These are phyloP conservation scores for Urechis unicinctus DNA, from an alignment of 2,888 invertebrate genomes.

Conservation along the genomic window DNA sequence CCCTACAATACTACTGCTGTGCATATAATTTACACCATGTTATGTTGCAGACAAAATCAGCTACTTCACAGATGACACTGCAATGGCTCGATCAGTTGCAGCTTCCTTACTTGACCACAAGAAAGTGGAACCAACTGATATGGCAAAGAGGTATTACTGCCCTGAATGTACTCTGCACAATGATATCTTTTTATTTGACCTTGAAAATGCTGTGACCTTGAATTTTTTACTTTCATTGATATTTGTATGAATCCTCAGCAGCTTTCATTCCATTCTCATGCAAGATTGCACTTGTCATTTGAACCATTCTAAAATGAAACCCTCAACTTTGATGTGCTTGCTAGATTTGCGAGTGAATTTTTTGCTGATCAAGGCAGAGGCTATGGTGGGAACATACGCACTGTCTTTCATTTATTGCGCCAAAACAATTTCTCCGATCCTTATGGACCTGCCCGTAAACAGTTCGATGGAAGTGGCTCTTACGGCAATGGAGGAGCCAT, in stretches of 20 bases:
- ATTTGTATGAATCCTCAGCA: too few relatives aligned
- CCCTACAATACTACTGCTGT: too few relatives aligned
- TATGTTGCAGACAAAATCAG: too few relatives aligned
- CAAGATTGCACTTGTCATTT: too few relatives aligned
- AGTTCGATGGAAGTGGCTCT: conserved; percentile 65
- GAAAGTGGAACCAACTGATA: conserved; percentile 56
- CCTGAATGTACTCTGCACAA: too few relatives aligned
- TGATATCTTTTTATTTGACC: background rate
- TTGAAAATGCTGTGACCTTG: background rate
- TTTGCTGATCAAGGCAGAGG: conserved; percentile 60
- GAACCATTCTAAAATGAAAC: too few relatives aligned
- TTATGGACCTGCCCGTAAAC: conserved; percentile 60
- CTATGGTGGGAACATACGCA: conserved; percentile 60
- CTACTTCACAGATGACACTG: conserved; percentile 66
- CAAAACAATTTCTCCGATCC: conserved; percentile 54
- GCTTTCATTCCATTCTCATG: too few relatives aligned
- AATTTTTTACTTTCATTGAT: too few relatives aligned
- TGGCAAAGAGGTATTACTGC: conserved; percentile 61
- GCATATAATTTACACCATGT: too few relatives aligned
- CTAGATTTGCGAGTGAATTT: conserved; percentile 62
- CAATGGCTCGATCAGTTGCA: conserved; percentile 64
- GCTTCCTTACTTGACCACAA: conserved; percentile 58
- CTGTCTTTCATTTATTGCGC: conserved; percentile 34
- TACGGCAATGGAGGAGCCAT: conserved; percentile 75
- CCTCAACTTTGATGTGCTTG: too few relatives aligned